Evolutionary conservation across 2,888 invertebrate genomes (phyloP).

Genomic region (Acleris emargana): DNA sequence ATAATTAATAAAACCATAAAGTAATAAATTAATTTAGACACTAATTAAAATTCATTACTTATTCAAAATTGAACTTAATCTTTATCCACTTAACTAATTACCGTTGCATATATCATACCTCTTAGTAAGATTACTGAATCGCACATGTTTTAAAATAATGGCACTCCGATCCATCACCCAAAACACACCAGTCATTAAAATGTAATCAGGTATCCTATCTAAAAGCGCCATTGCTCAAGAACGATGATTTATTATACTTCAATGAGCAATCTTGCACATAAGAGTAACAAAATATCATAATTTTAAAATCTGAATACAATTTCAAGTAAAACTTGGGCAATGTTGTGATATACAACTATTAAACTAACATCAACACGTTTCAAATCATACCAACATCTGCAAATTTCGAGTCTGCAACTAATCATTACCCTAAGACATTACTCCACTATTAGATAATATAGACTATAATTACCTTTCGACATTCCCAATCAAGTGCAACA

Average conservation of each 20-base stretch:
- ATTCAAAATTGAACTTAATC: neutral
- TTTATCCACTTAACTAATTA: neutral
- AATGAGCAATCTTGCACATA: constrained; percentile 9
- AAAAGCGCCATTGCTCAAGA: constrained; percentile 22
- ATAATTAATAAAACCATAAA: too few relatives aligned
- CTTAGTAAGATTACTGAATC: constrained; percentile 1
- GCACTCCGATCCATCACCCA: constrained; percentile 3
- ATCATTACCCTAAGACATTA: constrained; percentile 21
- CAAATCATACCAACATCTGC: neutral
- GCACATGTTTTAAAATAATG: constrained; percentile 14
- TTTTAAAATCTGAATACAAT: neutral
- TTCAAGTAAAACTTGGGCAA: neutral
- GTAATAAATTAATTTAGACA: too few relatives aligned
- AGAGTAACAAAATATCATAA: neutral
- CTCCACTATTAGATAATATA: constrained; percentile 21
- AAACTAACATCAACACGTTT: neutral
- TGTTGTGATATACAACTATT: neutral
- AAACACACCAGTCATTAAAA: constrained; percentile 30
- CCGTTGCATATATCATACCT: neutral
- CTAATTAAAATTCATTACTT: too few relatives aligned
- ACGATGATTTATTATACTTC: constrained; percentile 24
- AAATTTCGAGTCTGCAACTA: neutral
- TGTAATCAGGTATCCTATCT: constrained; percentile 18
- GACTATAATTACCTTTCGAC: constrained; percentile 27
- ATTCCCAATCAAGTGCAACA: constrained; percentile 26